Percentiles rank a stretch among this genome's conserved stretches.
Conservation (phyloP, 2,113 vertebrate species). For the Pteronura brasiliensis region DNA sequence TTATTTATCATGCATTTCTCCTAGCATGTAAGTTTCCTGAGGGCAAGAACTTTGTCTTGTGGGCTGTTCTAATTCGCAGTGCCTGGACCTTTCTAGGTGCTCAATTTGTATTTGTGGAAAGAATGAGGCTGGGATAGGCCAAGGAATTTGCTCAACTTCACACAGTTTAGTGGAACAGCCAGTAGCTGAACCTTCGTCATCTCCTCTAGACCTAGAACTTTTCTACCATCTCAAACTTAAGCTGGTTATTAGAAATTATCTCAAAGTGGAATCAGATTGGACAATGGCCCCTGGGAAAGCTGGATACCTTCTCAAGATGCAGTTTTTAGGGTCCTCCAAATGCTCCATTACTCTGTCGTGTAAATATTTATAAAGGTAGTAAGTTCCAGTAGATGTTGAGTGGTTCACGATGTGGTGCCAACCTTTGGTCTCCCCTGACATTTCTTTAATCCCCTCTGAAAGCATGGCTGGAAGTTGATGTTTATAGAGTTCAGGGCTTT, state of each 20-base stretch:
- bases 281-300: neutral
- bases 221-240: neutral
- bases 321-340: neutral
- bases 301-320: neutral
- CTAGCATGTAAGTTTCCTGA: neutral
- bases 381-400: neutral
- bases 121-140: neutral
- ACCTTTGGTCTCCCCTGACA: neutral
- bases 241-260: neutral
- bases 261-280: neutral
- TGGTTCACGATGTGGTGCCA: neutral
- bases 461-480: neutral
- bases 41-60: neutral
- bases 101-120: neutral
- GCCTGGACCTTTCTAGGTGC: neutral
- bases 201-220: neutral
- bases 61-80: neutral
- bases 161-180: neutral
- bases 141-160: neutral
- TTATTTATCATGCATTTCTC: neutral
- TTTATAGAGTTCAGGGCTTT: neutral
- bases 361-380: neutral
- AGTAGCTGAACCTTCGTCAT: neutral
- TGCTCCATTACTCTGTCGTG: neutral
- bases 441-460: slow-evolving; percentile 14